Conservation (phyloP, 2,113 vertebrate genomes). For the Percina caprodes region DNA sequence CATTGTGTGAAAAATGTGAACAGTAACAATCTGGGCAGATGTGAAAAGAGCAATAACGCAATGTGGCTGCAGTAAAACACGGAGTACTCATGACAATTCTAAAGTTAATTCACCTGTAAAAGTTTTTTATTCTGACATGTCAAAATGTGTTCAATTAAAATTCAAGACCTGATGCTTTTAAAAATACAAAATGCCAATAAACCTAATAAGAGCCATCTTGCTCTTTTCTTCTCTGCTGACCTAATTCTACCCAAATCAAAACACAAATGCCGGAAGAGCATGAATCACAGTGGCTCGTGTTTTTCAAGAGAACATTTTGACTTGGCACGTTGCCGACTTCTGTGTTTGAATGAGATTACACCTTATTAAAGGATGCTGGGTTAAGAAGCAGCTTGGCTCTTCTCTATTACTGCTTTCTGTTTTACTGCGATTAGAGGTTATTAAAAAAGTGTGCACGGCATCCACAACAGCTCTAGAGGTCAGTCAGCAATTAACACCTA, state of each 20-base stretch:
- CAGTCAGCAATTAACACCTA: constrained; percentile 70
- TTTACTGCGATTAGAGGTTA: constrained; percentile 66
- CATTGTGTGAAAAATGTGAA: constrained; percentile 17
- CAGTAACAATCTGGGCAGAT: constrained; percentile 10
- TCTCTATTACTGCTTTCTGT: constrained; percentile 57
- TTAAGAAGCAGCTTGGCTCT: constrained; percentile 55
- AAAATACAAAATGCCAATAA: constrained; percentile 4
- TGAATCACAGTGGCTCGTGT: constrained; percentile 56
- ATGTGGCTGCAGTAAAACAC: constrained; percentile 19
- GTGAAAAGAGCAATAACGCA: constrained; percentile 27
- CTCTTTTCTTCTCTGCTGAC: constrained; percentile 19
- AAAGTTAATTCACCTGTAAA: constrained; percentile 13
- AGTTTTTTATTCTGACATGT: constrained; percentile 7
- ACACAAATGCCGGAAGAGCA: constrained; percentile 14
- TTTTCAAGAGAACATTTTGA: constrained; percentile 32
- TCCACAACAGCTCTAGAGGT: constrained; percentile 61
- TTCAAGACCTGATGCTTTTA: not conserved
- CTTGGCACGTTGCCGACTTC: constrained; percentile 21
- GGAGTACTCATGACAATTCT: constrained; percentile 14
- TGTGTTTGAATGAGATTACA: constrained; percentile 58
- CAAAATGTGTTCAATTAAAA: not conserved
- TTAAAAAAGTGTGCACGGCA: constrained; percentile 50
- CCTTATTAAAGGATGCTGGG: constrained; percentile 47
- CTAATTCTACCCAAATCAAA: constrained; percentile 40
- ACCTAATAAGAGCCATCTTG: constrained; percentile 2